Conservation (phyloP, 2,888 invertebrate species). For the Bembecia ichneumoniformis region DNA sequence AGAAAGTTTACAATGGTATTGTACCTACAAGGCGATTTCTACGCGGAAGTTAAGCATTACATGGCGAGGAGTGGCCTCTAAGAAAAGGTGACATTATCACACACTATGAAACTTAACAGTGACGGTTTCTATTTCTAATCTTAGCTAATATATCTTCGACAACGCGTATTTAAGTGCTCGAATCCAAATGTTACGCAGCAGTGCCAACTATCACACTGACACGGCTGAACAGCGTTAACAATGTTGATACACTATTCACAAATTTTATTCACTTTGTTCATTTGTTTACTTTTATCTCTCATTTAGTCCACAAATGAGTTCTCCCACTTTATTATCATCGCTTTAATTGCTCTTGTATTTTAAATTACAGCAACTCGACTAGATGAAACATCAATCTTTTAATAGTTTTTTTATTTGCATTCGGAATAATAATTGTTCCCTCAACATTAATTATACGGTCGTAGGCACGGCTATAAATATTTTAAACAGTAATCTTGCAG, state of each 20-base stretch:
- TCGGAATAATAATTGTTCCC: not conserved
- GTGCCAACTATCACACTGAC: conserved; percentile 47
- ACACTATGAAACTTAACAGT: too few relatives aligned
- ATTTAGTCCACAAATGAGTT: not conserved
- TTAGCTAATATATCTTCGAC: conserved; percentile 26
- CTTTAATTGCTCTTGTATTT: not conserved
- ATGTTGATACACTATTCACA: conserved; percentile 21
- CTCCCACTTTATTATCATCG: not conserved
- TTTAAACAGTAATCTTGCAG: not conserved
- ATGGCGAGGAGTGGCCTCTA: too few relatives aligned
- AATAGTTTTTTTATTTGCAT: not conserved
- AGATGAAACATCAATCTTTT: not conserved
- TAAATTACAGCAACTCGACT: not conserved
- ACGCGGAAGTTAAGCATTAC: too few relatives aligned
- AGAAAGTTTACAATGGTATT: too few relatives aligned
- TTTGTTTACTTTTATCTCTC: conserved; percentile 7
- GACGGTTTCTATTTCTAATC: conserved; percentile 32
- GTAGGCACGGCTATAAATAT: not conserved
- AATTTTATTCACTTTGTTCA: conserved; percentile 22
- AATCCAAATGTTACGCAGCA: conserved; percentile 43
- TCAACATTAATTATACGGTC: not conserved
- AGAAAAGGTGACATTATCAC: too few relatives aligned
- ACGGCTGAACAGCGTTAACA: conserved; percentile 17
- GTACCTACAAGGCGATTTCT: too few relatives aligned
- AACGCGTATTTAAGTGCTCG: conserved; percentile 36